Evolutionary conservation across 2,797 vertebrate genomes (phyloP), one percentile per base, ranked within the genome.

Genomic region (Enteromius treurensis): DNA sequence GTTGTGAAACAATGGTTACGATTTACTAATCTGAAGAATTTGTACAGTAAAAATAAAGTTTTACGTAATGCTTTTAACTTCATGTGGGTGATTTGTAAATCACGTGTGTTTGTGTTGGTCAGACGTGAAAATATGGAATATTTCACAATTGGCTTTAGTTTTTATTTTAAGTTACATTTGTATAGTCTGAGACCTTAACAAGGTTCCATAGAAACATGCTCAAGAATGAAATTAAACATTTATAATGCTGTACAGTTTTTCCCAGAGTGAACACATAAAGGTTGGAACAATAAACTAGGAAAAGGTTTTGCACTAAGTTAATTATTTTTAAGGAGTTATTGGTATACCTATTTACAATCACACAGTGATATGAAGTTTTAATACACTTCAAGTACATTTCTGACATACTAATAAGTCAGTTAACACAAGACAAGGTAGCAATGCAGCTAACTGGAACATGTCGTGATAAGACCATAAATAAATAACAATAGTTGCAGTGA

Each of bases 21-120:
- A 92, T 92, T 26, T 92, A 95, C 92, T 94, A 94, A 96, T 95
- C 95, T 93, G 92, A 96, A 90, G 91, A 90, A 95, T 92, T 96
- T 98, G 96, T 97, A 97, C 94, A 96, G 94, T 93, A 29, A 88
- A 92, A 87, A 89, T 94, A 96, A 96, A 97, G 87, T 85, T 92
- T 96, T 95, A 94, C 94, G 87, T 88, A 86, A 90, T 92, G 90
- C 21, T 83, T 89, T 91, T 88, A 45, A 26, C 70, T 80, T 23
- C 47, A 5, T 34, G 68, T 64, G 23, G 71, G 14, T 68, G 51
- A 65, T 40, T 49, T 62, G 53, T 40, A 11, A 47, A 45, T 45
- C 53, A 3, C 5, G 19, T 49, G 23, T 10, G 26, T 8, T 37
- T 76, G 62, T 65, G 62, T n/a, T 23, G 86, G 34, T 60, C 1